These are phyloP conservation scores for Tiliqua scincoides DNA, from an alignment of 2,113 vertebrate species.

Conservation along the genomic window DNA sequence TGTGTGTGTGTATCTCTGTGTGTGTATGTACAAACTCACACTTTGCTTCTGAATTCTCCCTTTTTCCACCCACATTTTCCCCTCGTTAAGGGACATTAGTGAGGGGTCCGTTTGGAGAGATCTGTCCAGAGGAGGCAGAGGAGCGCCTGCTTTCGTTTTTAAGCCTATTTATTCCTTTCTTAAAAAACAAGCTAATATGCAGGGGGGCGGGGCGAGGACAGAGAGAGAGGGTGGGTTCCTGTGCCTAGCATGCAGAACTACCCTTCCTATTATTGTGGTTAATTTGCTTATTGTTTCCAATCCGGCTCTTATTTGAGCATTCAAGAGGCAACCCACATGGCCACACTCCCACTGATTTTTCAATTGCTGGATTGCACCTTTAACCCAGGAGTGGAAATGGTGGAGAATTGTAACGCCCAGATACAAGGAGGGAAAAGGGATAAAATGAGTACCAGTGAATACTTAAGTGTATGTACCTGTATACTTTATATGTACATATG, in stretches of 20 bases:
- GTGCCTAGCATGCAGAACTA: neutral
- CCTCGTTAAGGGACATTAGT: neutral
- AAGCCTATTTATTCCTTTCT: slow-evolving; percentile 15
- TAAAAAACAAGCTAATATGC: neutral
- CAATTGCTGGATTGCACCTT: neutral
- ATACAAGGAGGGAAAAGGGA: neutral
- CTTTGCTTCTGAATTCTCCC: neutral
- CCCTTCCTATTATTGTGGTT: neutral
- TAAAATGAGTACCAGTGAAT: neutral
- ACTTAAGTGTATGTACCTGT: rapidly evolving
- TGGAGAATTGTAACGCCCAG: neutral
- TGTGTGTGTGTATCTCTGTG: neutral
- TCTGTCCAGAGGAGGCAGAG: no score
- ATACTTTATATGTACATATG: neutral
- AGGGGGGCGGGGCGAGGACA: neutral
- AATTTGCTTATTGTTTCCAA: neutral
- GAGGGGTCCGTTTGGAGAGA: neutral
- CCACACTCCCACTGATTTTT: neutral
- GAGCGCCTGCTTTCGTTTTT: neutral
- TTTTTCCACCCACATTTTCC: neutral
- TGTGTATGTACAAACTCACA: neutral
- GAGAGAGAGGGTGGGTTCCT: no score
- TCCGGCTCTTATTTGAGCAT: neutral
- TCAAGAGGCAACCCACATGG: neutral
- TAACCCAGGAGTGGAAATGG: neutral